A percentile compares a stretch with the other conserved stretches of the same genome.
phyloP scores from a whole-genome alignment of 2,797 vertebrate species.

The Merluccius polli region DNA sequence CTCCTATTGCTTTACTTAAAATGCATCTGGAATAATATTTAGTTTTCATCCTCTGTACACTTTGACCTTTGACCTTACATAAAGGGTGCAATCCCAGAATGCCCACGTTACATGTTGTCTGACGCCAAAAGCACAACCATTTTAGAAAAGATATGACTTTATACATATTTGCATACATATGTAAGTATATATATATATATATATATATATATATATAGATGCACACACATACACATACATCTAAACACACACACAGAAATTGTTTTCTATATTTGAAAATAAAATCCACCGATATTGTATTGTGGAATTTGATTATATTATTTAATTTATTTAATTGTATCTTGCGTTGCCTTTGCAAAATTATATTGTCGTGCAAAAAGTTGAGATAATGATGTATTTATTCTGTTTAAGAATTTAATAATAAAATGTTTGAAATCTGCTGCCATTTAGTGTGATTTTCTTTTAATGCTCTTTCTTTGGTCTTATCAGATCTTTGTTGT shows the following conservation, averaged over 20 bases:
- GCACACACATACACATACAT: not conserved
- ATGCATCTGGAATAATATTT: not conserved
- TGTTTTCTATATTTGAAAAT: not conserved
- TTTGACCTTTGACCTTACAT: not conserved
- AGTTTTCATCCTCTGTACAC: not conserved
- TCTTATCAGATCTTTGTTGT: too few species aligned
- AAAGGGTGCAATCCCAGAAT: not conserved
- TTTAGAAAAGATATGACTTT: not conserved
- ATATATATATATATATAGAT: not conserved
- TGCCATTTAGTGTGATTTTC: not conserved
- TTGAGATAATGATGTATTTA: not conserved
- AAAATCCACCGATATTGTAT: not conserved
- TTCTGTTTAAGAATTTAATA: not conserved
- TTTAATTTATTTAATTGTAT: not conserved
- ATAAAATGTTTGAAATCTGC: not conserved
- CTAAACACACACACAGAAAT: not conserved
- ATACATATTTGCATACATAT: not conserved
- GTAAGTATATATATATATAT: not conserved
- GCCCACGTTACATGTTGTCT: not conserved
- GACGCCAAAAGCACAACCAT: not conserved
- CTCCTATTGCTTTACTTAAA: not conserved
- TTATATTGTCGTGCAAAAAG: not conserved
- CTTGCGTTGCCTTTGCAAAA: not conserved
- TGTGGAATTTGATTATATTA: not conserved
- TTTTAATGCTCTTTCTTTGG: too few species aligned